Base-by-base conservation (phyloP, 2,888 invertebrate species). In the Muscina levida region DNA sequence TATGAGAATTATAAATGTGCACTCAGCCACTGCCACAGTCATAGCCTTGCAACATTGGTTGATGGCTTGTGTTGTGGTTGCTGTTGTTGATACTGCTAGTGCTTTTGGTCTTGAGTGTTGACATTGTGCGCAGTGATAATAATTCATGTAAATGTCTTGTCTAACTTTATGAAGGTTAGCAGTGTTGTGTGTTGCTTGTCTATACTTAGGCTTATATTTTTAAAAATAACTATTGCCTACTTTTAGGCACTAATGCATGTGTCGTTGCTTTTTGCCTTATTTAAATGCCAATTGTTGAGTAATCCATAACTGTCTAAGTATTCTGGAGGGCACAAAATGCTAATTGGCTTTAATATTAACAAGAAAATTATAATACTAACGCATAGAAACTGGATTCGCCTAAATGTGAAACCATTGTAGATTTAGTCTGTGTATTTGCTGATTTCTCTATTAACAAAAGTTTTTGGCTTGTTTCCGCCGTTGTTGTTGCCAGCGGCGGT, bases 181-280 rank as follows among this genome's bases (percentile, higher is more conserved):
- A 53, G 37, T 53, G 22, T n/a, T 39, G 46, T 24, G 37, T 22
- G 65, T 65, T 56, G 37, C 37, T 68, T 56, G 68, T 48, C 71
- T 81, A 77, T 77, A 68, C 71, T 81, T 77, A 75, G 81, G 81
- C 71, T 81, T 75, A 77, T 59, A 37, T 67, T 75, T 53, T 72
- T 72, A 72, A 37, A 75, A 81, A 75, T 77, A 74, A 57, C 72
- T 67, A 39, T 46, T 71, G 74, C 67, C 62, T 72, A 72, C 59
- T 77, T 81, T 77, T 75, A 77, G 72, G 77, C 70, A 48, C 56
- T 72, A 39, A 39, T 42, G 42, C 39, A 15, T 57, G 13, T 24
- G 37, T 37, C 26, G 57, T 37, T 31, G 57, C 10, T 51, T 3
- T 70, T 57, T 74, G 67, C 31, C 59, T 74, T 77, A 70, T 67